Evolutionary conservation across 2,113 vertebrate genomes (phyloP), one percentile per base, ranked within the genome.

Genomic region (Thinocorus orbignyianus): DNA sequence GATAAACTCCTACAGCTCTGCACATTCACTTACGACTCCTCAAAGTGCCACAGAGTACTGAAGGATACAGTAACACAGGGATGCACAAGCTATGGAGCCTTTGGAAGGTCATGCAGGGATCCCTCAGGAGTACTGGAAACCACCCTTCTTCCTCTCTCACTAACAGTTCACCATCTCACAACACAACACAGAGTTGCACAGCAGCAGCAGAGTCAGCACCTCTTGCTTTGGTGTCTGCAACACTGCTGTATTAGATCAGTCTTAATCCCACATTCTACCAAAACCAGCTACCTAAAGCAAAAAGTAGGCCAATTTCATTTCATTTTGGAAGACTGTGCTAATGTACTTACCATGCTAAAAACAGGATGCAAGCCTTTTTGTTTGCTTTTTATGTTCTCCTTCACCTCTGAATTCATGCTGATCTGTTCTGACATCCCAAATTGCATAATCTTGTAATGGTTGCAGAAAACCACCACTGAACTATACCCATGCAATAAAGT

Each of bases 401-500:
- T 73, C 54, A 83, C 58, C 62, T 95, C 58, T 64, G 88, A 83
- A 86, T 82, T 92, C 51, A 90, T 51, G 37, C 25, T 95, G 64
- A 95, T 94, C 54, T 86, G 54, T 81, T 93, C 90, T 78, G 92
- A 95, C 94, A 96, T 81, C 79, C 64, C 55, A 72, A 83, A 96
- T 73, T 93, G 81, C 49, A 72, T 73, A 82, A 93, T n/a, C 9
- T 0, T 93, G 77, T 84, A 84, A 90, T 23, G 54, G 85, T 39
- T 85, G 42, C 81, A 73, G 93, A 91, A 94, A 87, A 69, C 33
- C 62, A 91, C 17, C 49, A 66, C 62, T 62, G 58, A 72, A 49
- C 44, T 49, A 42, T 14, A 61, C 18, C 15, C 58, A 58, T 2
- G 11, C 70, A 71, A 39, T 30, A 54, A 30, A 86, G 61, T 37